Conservation (phyloP, 1,140 invertebrate species). For the Drosophila suzukii region DNA sequence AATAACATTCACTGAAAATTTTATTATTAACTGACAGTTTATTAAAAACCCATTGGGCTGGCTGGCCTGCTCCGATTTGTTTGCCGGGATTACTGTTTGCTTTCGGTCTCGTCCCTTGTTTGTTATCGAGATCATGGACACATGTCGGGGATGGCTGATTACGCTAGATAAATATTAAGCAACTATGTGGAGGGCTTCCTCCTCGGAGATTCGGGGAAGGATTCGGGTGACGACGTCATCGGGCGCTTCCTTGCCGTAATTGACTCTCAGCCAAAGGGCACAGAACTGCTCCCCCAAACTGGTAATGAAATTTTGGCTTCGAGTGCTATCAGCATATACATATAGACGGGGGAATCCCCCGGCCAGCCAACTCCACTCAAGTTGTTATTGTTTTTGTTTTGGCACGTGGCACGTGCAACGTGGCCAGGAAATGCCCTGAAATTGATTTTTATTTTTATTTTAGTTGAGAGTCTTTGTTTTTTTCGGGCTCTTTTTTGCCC, state of each 20-base stretch:
- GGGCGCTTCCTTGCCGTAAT: slow-evolving; percentile 64
- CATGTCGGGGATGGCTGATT: slow-evolving; percentile 71
- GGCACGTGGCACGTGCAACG: slow-evolving; percentile 68
- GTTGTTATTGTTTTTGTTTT: slow-evolving; percentile 56
- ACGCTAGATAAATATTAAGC: slow-evolving; percentile 73
- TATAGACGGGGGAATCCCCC: slow-evolving; percentile 35
- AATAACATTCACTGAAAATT: slow-evolving; percentile 64
- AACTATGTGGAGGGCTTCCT: slow-evolving; percentile 59
- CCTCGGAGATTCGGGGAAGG: slow-evolving; percentile 8
- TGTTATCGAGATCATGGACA: slow-evolving; percentile 71
- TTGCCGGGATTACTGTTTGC: slow-evolving; percentile 14
- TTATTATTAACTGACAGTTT: slow-evolving; percentile 76
- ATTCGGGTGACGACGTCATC: slow-evolving; percentile 52
- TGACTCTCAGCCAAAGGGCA: slow-evolving; percentile 66
- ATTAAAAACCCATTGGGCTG: slow-evolving; percentile 68
- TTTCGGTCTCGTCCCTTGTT: slow-evolving; percentile 5
- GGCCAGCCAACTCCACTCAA: slow-evolving; percentile 6
- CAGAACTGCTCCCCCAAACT: slow-evolving; percentile 10
- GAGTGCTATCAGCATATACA: slow-evolving; percentile 34
- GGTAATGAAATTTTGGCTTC: slow-evolving; percentile 69
- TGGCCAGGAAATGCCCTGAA: slow-evolving; percentile 54
- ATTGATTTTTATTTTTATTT: slow-evolving; percentile 79
- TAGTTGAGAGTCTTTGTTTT: slow-evolving; percentile 41
- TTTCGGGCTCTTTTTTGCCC: slow-evolving; percentile 1
- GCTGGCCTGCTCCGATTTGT: slow-evolving; percentile 50